Conservation (phyloP, 1,140 invertebrate genomes). For the Leguminivora glycinivorella region DNA sequence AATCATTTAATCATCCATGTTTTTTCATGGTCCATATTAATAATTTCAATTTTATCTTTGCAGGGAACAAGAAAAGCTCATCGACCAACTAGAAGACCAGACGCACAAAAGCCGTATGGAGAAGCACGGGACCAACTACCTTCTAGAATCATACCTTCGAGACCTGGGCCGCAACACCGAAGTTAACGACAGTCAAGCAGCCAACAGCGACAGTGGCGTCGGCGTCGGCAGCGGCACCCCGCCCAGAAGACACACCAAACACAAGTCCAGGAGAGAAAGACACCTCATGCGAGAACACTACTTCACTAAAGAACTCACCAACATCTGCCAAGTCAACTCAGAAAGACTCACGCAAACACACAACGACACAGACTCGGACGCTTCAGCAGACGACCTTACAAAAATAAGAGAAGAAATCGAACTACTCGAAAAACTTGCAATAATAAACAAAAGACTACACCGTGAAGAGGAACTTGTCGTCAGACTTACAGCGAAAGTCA, state of each 20-base stretch:
- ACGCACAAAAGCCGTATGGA: slow-evolving; percentile 85
- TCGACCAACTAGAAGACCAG: slow-evolving; percentile 87
- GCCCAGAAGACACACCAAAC: slow-evolving; percentile 73
- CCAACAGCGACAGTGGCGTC: slow-evolving; percentile 81
- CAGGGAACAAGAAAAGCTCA: slow-evolving; percentile 89
- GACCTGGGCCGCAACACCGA: slow-evolving; percentile 72
- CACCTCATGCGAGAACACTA: slow-evolving; percentile 77
- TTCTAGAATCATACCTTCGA: slow-evolving; percentile 87
- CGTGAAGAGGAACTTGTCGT: slow-evolving; percentile 85
- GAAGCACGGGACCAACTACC: slow-evolving; percentile 89
- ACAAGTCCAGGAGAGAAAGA: slow-evolving; percentile 76
- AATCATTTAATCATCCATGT: no score
- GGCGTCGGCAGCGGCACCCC: slow-evolving; percentile 75
- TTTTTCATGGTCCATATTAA: no score
- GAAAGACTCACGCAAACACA: slow-evolving; percentile 75
- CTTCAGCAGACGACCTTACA: slow-evolving; percentile 73
- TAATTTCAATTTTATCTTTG: slow-evolving; percentile 49
- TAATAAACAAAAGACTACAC: slow-evolving; percentile 85
- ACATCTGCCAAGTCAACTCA: slow-evolving; percentile 76
- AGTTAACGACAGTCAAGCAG: slow-evolving; percentile 75
- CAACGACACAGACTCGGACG: slow-evolving; percentile 78
- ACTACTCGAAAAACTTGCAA: slow-evolving; percentile 84
- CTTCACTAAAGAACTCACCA: slow-evolving; percentile 76
- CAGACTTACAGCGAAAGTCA: slow-evolving; percentile 83
- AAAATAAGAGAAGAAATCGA: slow-evolving; percentile 82